These are phyloP conservation scores for Hetaerina titia DNA, from an alignment of 2,888 invertebrate genomes.

Conservation along the genomic window DNA sequence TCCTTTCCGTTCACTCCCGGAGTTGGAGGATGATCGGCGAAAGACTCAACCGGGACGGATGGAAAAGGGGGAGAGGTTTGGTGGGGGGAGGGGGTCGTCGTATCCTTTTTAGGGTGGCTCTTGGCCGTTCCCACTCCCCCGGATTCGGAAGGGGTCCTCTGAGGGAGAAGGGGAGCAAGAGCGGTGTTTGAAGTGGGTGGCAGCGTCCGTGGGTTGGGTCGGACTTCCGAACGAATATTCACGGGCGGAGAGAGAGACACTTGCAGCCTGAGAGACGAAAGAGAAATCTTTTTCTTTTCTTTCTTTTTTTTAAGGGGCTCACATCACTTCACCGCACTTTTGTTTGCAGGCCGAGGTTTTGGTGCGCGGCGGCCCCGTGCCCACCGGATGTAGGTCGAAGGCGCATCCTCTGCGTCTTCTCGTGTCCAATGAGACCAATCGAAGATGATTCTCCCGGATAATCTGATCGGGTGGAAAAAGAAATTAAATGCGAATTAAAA, in stretches of 20 bases:
- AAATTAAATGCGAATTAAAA: neutral
- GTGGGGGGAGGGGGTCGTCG: neutral
- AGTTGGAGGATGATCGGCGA: neutral
- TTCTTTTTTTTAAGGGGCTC: neutral
- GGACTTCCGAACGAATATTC: neutral
- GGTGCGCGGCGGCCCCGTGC: neutral
- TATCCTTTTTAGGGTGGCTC: neutral
- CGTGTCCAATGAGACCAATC: neutral
- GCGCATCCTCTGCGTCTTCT: neutral
- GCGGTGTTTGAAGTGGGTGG: neutral
- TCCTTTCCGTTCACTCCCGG: neutral
- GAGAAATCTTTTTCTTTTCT: neutral
- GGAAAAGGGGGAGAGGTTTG: neutral
- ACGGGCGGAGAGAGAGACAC: neutral
- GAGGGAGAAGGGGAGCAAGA: neutral
- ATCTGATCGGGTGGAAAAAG: neutral
- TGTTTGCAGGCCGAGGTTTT: neutral
- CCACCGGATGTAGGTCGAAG: neutral
- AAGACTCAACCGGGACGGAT: neutral
- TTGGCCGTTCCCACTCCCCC: neutral
- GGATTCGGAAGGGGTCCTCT: neutral
- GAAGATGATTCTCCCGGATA: neutral
- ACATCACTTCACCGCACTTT: slow-evolving; percentile 11
- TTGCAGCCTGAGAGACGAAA: neutral
- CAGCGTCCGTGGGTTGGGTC: too few relatives aligned